A percentile compares a stretch with the other conserved stretches of the same genome.
phyloP scores from a whole-genome alignment of 1,140 invertebrate genomes.

The Sesamia nonagrioides region DNA sequence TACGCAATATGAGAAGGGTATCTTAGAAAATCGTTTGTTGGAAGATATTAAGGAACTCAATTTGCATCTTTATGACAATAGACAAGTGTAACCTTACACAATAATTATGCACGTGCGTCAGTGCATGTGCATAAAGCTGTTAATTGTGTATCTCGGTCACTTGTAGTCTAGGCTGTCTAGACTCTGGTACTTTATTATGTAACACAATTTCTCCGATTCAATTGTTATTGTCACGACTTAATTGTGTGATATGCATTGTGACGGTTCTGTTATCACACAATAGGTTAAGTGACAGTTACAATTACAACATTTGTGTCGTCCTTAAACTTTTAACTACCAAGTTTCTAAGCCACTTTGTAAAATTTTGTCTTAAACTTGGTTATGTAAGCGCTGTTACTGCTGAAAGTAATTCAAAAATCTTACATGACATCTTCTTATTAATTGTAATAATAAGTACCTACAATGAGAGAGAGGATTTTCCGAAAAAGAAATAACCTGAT shows the following conservation, averaged over 20 bases:
- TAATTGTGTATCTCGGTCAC: conserved; percentile 33
- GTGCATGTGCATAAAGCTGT: conserved; percentile 1
- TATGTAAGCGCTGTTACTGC: background rate
- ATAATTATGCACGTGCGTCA: conserved; percentile 18
- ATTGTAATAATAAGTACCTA: too few relatives aligned
- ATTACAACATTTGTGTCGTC: background rate
- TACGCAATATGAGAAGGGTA: too few relatives aligned
- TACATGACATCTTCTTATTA: too few relatives aligned
- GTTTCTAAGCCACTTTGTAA: background rate
- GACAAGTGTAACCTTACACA: conserved; percentile 14
- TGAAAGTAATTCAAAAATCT: background rate
- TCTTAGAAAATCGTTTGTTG: too few relatives aligned
- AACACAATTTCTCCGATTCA: conserved; percentile 3
- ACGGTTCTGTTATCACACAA: background rate
- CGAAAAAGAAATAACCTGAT: background rate
- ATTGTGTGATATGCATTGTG: background rate
- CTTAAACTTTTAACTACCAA: background rate
- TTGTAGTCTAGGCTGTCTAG: conserved; percentile 1
- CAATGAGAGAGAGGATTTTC: background rate
- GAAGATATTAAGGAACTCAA: too few relatives aligned
- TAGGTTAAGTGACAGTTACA: background rate
- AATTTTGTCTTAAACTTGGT: background rate
- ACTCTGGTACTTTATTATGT: background rate
- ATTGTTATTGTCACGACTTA: conserved; percentile 16
- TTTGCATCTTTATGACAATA: background rate